These are phyloP conservation scores for Chloromyia formosa DNA, from an alignment of 2,888 invertebrate genomes.

Conservation along the genomic window DNA sequence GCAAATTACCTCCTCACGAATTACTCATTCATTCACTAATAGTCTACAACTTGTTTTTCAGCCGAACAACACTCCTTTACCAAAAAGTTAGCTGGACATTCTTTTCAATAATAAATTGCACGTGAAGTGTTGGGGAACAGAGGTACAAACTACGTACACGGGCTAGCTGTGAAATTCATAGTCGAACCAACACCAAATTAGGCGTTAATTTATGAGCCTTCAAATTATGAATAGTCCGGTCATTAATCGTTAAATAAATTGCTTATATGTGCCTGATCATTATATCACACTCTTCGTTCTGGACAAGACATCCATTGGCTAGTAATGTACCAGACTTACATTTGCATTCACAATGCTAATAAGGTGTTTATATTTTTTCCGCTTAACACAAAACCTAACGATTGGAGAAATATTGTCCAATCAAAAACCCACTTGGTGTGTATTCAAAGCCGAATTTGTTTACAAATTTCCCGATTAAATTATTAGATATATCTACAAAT, in stretches of 20 bases:
- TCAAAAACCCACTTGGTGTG: constrained; percentile 11
- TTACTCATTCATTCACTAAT: too few species aligned
- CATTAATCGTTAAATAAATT: background rate
- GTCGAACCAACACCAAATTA: constrained; percentile 8
- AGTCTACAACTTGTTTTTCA: too few species aligned
- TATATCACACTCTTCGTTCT: background rate
- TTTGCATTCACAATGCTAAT: constrained; percentile 8
- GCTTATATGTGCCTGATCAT: background rate
- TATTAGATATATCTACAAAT: constrained; percentile 5
- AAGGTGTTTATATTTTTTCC: constrained; percentile 12
- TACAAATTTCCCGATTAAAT: constrained; percentile 14
- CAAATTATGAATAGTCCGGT: constrained; percentile 4
- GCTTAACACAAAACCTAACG: background rate
- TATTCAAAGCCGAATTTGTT: background rate
- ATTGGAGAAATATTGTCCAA: constrained; percentile 5
- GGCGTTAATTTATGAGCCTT: constrained; percentile 20
- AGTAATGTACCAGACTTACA: background rate
- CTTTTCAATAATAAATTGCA: constrained; percentile 4
- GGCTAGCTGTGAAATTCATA: constrained; percentile 16
- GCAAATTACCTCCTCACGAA: too few species aligned
- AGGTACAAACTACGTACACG: background rate
- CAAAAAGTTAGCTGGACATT: too few species aligned
- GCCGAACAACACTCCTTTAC: too few species aligned
- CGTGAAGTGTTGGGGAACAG: too few species aligned
- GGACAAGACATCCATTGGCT: too few species aligned